phyloP scores from a whole-genome alignment of 2,797 vertebrate genomes.

The Corythornis leucogaster region DNA sequence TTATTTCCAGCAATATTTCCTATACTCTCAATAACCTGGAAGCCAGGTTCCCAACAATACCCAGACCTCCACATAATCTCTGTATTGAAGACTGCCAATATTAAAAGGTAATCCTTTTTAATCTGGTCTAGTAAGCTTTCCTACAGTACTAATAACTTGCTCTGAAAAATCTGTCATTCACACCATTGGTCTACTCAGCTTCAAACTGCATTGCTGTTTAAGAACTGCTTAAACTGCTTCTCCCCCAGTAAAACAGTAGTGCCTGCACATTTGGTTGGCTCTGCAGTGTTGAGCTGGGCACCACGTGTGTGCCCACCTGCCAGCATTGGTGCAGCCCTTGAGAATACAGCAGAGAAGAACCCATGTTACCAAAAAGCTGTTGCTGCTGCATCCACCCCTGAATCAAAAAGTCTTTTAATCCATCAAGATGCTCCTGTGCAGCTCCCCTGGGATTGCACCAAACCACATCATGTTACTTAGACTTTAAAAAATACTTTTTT shows the following conservation, averaged over 20 bases:
- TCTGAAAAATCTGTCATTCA: neutral
- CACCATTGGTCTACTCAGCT: neutral
- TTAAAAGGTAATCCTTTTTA: neutral
- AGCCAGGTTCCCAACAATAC: neutral
- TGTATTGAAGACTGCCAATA: neutral
- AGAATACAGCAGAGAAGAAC: neutral
- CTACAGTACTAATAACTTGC: neutral
- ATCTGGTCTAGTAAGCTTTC: neutral
- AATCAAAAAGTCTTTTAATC: neutral
- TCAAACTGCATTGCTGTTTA: neutral
- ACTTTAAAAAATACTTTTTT: neutral
- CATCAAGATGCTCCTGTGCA: neutral
- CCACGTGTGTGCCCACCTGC: neutral
- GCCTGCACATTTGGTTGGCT: neutral
- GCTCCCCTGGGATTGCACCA: neutral
- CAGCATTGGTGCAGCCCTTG: neutral
- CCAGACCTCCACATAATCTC: neutral
- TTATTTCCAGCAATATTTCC: neutral
- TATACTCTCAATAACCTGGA: neutral
- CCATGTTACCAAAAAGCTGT: accelerated
- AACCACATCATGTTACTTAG: neutral
- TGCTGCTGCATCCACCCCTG: too few species aligned
- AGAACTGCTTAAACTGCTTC: neutral
- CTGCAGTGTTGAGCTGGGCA: accelerated
- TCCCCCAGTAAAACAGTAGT: neutral